Conservation (phyloP, 1,140 invertebrate species). For the Myzus persicae region DNA sequence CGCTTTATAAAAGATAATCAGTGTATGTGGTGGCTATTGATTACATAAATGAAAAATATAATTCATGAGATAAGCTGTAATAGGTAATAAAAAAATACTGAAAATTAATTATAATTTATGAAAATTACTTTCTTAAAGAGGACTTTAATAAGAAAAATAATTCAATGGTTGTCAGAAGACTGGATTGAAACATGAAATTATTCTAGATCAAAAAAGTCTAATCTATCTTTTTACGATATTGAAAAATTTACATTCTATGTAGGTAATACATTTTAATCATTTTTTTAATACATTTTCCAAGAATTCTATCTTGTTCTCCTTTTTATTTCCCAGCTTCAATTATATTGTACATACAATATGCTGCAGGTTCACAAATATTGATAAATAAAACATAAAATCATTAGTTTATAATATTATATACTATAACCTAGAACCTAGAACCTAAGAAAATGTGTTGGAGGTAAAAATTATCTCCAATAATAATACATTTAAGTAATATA, state of each 20-base stretch:
- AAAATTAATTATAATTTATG: constrained; percentile 1
- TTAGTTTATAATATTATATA: background rate
- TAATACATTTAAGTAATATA: no score
- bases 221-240: background rate
- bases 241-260: background rate
- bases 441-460: background rate
- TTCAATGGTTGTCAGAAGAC: background rate
- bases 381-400: background rate
- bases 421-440: background rate
- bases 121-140: background rate
- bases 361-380: background rate
- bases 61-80: background rate
- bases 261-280: background rate
- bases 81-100: background rate
- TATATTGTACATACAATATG: background rate
- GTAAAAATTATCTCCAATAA: background rate
- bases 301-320: background rate
- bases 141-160: background rate
- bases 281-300: background rate
- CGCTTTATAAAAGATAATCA: background rate
- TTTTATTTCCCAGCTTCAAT: background rate
- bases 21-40: background rate
- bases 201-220: background rate
- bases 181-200: background rate
- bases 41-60: background rate